These are phyloP conservation scores for Morphnarchus princeps DNA, from an alignment of 2,113 vertebrate species.

Conservation along the genomic window DNA sequence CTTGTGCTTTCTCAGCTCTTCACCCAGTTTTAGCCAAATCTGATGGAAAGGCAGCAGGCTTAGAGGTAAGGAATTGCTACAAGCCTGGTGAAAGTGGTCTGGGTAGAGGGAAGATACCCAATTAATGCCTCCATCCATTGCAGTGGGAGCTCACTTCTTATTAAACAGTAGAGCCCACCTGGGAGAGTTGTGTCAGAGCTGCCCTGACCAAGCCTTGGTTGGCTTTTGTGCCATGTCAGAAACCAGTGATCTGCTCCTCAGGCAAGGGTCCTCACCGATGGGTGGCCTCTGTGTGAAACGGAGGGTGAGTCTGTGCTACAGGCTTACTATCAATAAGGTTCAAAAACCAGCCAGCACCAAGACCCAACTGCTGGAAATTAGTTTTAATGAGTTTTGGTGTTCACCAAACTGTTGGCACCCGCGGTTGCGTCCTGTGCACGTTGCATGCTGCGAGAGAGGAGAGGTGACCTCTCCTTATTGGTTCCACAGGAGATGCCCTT, in stretches of 20 bases:
- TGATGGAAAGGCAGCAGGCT: not conserved
- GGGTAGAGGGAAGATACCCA: not conserved
- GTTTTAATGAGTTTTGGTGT: not conserved
- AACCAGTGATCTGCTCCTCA: not conserved
- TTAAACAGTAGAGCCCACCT: not conserved
- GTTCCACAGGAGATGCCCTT: not conserved
- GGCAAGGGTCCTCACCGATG: not conserved
- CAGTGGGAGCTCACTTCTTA: not conserved
- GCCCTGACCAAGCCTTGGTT: not conserved
- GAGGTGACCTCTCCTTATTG: not conserved
- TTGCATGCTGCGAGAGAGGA: not conserved
- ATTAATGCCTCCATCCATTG: not conserved
- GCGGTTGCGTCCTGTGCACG: not conserved
- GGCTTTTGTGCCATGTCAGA: not conserved
- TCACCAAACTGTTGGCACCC: rapidly evolving
- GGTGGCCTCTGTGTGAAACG: rapidly evolving
- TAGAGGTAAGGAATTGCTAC: not conserved
- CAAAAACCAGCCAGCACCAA: not conserved
- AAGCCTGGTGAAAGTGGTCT: not conserved
- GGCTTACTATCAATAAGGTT: not conserved
- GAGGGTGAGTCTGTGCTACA: not conserved
- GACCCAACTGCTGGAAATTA: not conserved
- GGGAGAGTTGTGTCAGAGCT: not conserved
- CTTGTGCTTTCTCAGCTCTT: not conserved
- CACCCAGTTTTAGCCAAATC: not conserved